Conservation (phyloP, 1,140 invertebrate genomes). For the Hermatobates lingyangjiaoensis region DNA sequence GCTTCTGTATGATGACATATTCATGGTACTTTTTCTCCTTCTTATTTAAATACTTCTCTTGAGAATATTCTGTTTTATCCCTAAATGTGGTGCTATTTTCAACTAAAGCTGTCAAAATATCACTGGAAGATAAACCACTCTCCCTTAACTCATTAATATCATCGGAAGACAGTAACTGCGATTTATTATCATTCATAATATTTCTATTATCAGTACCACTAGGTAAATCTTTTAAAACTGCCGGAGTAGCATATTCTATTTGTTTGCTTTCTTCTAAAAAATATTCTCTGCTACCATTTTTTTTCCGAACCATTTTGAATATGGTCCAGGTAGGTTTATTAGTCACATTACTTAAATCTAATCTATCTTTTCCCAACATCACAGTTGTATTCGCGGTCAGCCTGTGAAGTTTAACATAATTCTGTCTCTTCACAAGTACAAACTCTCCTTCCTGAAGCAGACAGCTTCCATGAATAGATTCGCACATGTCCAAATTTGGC, state of each 20-base stretch:
- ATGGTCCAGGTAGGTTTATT: slow-evolving; percentile 55
- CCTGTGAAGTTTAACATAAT: slow-evolving; percentile 54
- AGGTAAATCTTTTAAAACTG: slow-evolving; percentile 22
- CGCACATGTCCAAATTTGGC: too few relatives aligned
- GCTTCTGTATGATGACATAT: slow-evolving; percentile 50
- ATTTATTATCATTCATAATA: slow-evolving; percentile 63
- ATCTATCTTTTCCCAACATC: slow-evolving; percentile 45
- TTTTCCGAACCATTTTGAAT: slow-evolving; percentile 53
- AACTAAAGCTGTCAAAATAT: slow-evolving; percentile 70
- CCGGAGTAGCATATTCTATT: slow-evolving; percentile 23
- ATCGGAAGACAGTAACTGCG: slow-evolving; percentile 63
- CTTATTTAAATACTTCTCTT: slow-evolving; percentile 86
- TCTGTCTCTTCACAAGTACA: slow-evolving; percentile 52
- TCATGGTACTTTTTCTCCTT: slow-evolving; percentile 82
- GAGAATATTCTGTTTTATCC: slow-evolving; percentile 76
- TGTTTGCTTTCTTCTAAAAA: slow-evolving; percentile 33
- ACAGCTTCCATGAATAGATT: too few relatives aligned
- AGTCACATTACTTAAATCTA: slow-evolving; percentile 46
- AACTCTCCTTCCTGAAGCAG: slow-evolving; percentile 51
- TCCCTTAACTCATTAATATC: slow-evolving; percentile 62
- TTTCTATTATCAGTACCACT: slow-evolving; percentile 64
- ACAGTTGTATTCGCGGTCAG: slow-evolving; percentile 36
- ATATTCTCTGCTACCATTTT: slow-evolving; percentile 34
- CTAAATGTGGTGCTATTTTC: slow-evolving; percentile 74
- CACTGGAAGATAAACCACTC: slow-evolving; percentile 49